phyloP scores from a whole-genome alignment of 2,797 vertebrate genomes.

The Lindbergichthys nudifrons region DNA sequence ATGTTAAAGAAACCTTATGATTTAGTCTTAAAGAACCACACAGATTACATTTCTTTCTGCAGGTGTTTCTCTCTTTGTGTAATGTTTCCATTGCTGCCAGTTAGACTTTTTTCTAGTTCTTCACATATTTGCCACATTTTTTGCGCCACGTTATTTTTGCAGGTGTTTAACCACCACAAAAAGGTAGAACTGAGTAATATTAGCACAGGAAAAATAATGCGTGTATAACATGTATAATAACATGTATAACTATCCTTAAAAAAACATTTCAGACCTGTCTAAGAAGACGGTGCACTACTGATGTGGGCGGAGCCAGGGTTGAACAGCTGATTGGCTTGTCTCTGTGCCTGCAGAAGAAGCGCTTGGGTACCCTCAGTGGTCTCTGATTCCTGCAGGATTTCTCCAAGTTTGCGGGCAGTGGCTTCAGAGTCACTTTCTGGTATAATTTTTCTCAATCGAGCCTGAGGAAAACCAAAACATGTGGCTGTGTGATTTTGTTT shows the following conservation, averaged over 20 bases:
- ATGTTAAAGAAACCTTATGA: not conserved
- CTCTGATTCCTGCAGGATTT: conserved; percentile 58
- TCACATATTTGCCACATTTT: not conserved
- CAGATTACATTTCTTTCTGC: not conserved
- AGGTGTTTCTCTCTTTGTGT: not conserved
- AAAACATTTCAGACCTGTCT: not conserved
- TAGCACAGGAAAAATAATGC: not conserved
- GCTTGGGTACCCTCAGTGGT: conserved; percentile 36
- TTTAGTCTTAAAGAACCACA: no score
- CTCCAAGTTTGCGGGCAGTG: conserved; percentile 57
- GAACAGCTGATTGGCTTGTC: conserved; percentile 63
- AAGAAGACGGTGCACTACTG: not conserved
- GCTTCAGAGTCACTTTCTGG: conserved; percentile 45
- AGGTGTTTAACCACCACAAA: not conserved
- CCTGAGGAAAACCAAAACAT: conserved; percentile 60
- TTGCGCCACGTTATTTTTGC: not conserved
- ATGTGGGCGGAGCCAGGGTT: not conserved
- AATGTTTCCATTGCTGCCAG: no score
- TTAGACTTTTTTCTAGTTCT: not conserved
- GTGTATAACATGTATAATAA: no score
- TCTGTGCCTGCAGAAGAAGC: conserved; percentile 70
- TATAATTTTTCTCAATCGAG: conserved; percentile 62
- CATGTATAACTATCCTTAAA: not conserved
- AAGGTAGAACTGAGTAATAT: not conserved
- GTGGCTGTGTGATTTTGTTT: not conserved